phyloP scores from a whole-genome alignment of 2,888 invertebrate species.

The Zelleria hepariella region DNA sequence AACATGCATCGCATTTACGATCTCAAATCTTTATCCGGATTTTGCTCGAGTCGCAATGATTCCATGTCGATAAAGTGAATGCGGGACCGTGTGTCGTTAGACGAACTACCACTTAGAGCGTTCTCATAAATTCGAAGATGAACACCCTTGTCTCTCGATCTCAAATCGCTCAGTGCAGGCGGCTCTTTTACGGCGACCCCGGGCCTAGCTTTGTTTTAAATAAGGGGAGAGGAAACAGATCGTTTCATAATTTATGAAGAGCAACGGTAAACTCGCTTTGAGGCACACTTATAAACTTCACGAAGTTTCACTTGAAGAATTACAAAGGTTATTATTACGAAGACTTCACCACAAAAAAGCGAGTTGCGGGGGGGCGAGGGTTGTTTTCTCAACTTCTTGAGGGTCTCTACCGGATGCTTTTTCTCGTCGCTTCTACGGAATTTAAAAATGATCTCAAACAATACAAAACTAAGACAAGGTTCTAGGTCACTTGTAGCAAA shows the following conservation, averaged over 20 bases:
- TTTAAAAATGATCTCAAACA: slow-evolving; percentile 12
- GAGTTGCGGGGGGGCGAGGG: slow-evolving; percentile 25
- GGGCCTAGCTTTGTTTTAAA: slow-evolving; percentile 3
- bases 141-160: background rate
- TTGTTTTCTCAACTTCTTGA: slow-evolving; percentile 34
- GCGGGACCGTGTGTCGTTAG: slow-evolving; percentile 1
- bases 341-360: slow-evolving; percentile 34
- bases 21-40: slow-evolving; percentile 10
- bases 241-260: slow-evolving; percentile 33
- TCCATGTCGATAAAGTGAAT: slow-evolving; percentile 8
- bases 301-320: slow-evolving; percentile 42
- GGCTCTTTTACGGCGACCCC: background rate
- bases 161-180: background rate
- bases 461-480: background rate
- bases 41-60: slow-evolving; percentile 8
- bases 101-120: background rate
- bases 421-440: slow-evolving; percentile 19
- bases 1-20: slow-evolving; percentile 13
- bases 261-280: slow-evolving; percentile 30
- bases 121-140: slow-evolving; percentile 4
- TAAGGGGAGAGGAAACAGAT: slow-evolving; percentile 20
- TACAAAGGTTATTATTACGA: slow-evolving; percentile 49
- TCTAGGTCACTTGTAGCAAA: background rate
- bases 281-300: slow-evolving; percentile 35
- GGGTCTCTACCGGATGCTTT: slow-evolving; percentile 25